phyloP scores from a whole-genome alignment of 2,113 vertebrate species.

The Puffinus mauretanicus region DNA sequence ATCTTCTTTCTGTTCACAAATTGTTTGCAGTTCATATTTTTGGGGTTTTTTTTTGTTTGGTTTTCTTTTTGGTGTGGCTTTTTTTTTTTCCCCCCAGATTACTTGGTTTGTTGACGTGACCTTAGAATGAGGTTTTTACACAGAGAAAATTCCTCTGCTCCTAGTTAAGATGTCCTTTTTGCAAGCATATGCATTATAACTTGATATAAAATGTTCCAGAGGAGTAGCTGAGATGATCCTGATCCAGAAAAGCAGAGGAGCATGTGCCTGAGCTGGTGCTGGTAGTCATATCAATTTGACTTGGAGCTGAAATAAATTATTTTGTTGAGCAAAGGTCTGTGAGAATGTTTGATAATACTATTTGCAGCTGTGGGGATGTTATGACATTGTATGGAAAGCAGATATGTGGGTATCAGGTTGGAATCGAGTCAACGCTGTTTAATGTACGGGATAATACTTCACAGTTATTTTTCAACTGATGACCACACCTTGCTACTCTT shows the following conservation, averaged over 20 bases:
- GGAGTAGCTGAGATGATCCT: background rate
- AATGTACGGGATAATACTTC: background rate
- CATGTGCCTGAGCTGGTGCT: background rate
- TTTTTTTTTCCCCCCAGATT: background rate
- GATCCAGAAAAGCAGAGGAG: background rate
- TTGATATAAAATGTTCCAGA: background rate
- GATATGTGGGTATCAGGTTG: background rate
- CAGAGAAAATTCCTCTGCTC: background rate
- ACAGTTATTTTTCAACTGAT: background rate
- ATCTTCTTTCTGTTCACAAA: background rate
- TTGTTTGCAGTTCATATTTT: background rate
- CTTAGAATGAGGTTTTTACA: background rate
- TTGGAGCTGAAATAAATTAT: background rate
- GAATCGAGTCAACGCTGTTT: rapidly evolving
- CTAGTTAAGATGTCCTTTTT: background rate
- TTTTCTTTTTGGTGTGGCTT: background rate
- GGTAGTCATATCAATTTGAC: background rate
- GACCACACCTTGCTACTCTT: background rate
- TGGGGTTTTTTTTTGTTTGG: background rate
- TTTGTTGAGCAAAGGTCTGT: background rate
- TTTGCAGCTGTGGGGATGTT: background rate
- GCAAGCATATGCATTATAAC: background rate
- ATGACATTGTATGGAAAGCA: background rate
- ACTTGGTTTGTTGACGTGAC: background rate
- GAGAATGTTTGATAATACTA: background rate